Evolutionary conservation across 37 sponge, comb jelly and placozoan genomes (phyloP), one percentile per base, ranked within the genome.

Genomic region (Beroe ovata): DNA sequence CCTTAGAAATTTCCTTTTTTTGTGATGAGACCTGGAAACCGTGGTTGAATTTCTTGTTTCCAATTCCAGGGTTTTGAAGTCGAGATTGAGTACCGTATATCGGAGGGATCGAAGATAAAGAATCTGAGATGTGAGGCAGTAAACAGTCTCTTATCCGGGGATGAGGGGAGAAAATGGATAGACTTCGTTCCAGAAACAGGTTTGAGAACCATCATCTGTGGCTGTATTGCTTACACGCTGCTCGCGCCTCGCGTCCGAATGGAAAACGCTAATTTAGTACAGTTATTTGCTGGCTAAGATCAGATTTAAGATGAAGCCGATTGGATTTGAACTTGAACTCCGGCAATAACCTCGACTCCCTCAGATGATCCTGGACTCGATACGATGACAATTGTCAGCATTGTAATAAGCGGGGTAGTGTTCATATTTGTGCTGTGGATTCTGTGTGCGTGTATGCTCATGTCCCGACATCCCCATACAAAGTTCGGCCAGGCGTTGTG

Each of bases 401-500:
- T 35, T n/a, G 84, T 77, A 42, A 39, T 77, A 1, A 54, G 54
- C 19, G 20, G 39, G 0, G 25, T 36, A 0, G 22, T 77, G 2
- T 35, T 77, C 42, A 18, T 77, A 3, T 2, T 77, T 8, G 2
- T 77, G 8, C 22, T 77, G 11, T 77, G 84, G 84, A 40, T 77
- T 39, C 8, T 77, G 26, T 77, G 47, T 19, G 84, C 84, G 54
- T 77, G 84, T 40, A 35, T 77, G 16, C 11, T 25, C 84, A 77
- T 77, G 84, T 33, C 84, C 8, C 26, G 84, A 42, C n/a, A 77
- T 23, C 42, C 54, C 19, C 54, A 23, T 3, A 39, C 28, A 25
- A 77, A 77, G 54, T 77, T 77, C 33, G 42, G 84, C 1, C 38
- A 77, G 28, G 84, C 84, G 16, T 11, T 77, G 28, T 77, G 42